Base-by-base conservation (phyloP, 2,113 vertebrate species). In the Apeltes quadracus region DNA sequence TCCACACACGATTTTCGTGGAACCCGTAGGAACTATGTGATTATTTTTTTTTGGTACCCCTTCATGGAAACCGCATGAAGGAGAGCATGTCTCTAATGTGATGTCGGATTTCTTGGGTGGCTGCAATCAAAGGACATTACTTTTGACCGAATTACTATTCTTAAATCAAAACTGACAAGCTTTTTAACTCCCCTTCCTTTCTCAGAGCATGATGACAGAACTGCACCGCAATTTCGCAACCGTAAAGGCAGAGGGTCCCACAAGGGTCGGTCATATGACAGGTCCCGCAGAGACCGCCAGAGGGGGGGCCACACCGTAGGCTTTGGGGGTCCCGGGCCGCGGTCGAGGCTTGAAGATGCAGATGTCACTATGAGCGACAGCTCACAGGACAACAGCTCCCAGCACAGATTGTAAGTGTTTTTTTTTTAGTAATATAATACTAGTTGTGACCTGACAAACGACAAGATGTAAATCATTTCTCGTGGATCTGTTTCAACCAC, bases 131-230 rank as follows among this genome's bases (percentile, higher is more conserved):
- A n/a, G n/a, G n/a, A n/a, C n/a, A n/a, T n/a, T n/a, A n/a, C n/a
- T n/a, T n/a, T n/a, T n/a, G n/a, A n/a, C n/a, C n/a, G n/a, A n/a
- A n/a, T n/a, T n/a, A n/a, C n/a, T n/a, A n/a, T n/a, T n/a, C n/a
- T n/a, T 15, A 39, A 54, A 4, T 36, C 1, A 9, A 62, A 7
- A n/a, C 3, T 57, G 15, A 48, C 15, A 14, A 25, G 32, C 1
- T 5, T 53, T 29, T 64, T 0, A 64, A n/a, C 48, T 16, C 1
- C 34, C 1, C 66, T 34, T 12, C 1, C 5, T 7, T 36, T 76
- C 7, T 59, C 66, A 97, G 96, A 96, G 51, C 94, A 96, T 3
- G 94, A 96, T 73, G 94, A 96, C 43, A 89, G 94, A 5, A 90
- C 94, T 9, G 90, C 78, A 54, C 93, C 94, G 55, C 89, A 91